Base-by-base conservation (phyloP, 1,140 invertebrate species). In the Bombus impatiens region DNA sequence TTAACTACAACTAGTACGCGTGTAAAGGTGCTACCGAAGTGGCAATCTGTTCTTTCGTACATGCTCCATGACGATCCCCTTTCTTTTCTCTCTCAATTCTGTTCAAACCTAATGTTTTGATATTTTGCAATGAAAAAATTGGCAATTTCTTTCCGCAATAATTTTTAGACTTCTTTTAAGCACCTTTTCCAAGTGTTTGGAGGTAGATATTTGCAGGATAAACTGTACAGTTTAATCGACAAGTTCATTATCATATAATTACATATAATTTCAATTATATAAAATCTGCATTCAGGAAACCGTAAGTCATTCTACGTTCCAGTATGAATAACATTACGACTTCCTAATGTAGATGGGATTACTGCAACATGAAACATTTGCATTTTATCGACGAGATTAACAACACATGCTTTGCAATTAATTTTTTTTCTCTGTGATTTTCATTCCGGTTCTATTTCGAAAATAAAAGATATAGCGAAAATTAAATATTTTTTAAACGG, bases 1-100 rank as follows among this genome's bases (percentile, higher is more conserved):
- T 91, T 92, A 91, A 59, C 87, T 78, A 74, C 62, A 32, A 65
- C 79, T 65, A 57, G 81, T 82, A 86, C 68, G 77, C 42, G 82
- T 71, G 81, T 35, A 28, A 59, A 86, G 28, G 32, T 65, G 78
- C 78, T 87, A 84, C 79, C 37, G 75, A 37, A 67, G 42, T 53
- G 67, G 47, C 28, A 57, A 84, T 65, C 77, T 40, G 68, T 15
- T 4, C 67, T 25, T 25, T 47, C 78, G 32, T 65, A 70, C 59
- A 37, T 68, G 35, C 25, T 62, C 40, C 22, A 72, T 18, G 76
- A 25, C 53, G 37, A 57, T n/a, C n/a, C 62, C 3, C 22, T 84
- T 78, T 53, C 40, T 67, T 28, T 28, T 35, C 37, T 18, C 15
- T 47, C 37, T 13, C 9, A n/a, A 44, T 65, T 62, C 28, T 75